A percentile compares a stretch with the other conserved stretches of the same genome.
Conservation (phyloP, 2,113 vertebrate species). For the Ornithorhynchus anatinus region DNA sequence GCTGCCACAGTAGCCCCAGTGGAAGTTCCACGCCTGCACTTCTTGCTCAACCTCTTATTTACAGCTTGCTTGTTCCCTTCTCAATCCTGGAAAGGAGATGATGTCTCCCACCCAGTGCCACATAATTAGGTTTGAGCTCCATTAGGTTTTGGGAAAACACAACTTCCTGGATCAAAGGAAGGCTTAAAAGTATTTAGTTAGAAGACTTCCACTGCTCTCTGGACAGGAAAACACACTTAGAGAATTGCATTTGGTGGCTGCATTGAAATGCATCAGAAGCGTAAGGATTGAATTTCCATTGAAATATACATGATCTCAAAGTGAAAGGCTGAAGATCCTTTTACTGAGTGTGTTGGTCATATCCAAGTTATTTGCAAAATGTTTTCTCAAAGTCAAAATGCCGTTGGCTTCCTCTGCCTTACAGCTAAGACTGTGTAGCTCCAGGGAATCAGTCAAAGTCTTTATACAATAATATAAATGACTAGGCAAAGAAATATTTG, state of each 20-base stretch:
- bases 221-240: neutral
- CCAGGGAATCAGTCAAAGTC: no score
- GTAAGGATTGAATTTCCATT: conserved; percentile 50
- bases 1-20: no score
- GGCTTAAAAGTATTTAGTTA: conserved; percentile 11
- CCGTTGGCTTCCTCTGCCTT: conserved; percentile 33
- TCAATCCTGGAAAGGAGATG: no score
- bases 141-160: conserved; percentile 18
- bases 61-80: no score
- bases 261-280: conserved; percentile 30
- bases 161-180: conserved; percentile 30
- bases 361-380: conserved; percentile 46
- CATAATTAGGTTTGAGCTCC: no score
- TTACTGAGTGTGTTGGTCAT: conserved; percentile 55
- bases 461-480: no score
- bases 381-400: conserved; percentile 36
- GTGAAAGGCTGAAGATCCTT: conserved; percentile 43
- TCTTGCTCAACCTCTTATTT: no score
- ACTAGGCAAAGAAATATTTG: no score
- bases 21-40: no score
- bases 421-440: neutral
- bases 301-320: conserved; percentile 46
- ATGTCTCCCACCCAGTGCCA: no score
- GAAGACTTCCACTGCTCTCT: neutral
- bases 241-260: neutral